Evolutionary conservation across 2,888 invertebrate genomes (phyloP).

Genomic region (Amphipyra berbera): DNA sequence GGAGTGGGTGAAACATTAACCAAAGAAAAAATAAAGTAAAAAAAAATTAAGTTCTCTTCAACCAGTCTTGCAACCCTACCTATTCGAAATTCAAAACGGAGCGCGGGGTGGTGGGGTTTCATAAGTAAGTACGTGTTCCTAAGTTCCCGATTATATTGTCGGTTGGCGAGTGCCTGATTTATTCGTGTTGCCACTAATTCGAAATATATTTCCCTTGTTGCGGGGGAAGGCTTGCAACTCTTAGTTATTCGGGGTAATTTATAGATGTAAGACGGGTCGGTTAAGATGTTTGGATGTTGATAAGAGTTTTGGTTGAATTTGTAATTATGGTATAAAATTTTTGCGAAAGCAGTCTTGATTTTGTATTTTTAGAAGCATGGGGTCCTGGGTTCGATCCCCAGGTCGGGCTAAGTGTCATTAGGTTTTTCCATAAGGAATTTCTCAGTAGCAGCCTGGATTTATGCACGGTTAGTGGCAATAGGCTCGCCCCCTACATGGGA

Average conservation of each 20-base stretch:
- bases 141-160: constrained; percentile 70
- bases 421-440: too few species aligned
- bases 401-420: too few species aligned
- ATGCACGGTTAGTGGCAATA: too few species aligned
- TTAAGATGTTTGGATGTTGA: constrained; percentile 57
- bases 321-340: constrained; percentile 4
- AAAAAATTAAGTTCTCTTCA: constrained; percentile 6
- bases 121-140: constrained; percentile 73
- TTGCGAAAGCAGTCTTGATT: not conserved
- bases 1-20: too few species aligned
- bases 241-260: constrained; percentile 60
- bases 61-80: constrained; percentile 60
- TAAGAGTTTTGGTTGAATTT: constrained; percentile 39
- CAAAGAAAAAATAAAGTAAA: not conserved
- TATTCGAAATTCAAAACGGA: constrained; percentile 68
- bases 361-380: not conserved
- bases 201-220: constrained; percentile 70
- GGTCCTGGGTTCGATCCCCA: too few species aligned
- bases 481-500: too few species aligned
- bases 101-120: constrained; percentile 65
- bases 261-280: constrained; percentile 52
- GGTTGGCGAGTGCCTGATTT: constrained; percentile 68
- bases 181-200: constrained; percentile 72
- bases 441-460: too few species aligned
- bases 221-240: constrained; percentile 58